phyloP scores from a whole-genome alignment of 2,113 vertebrate species.

The Trinectes maculatus region DNA sequence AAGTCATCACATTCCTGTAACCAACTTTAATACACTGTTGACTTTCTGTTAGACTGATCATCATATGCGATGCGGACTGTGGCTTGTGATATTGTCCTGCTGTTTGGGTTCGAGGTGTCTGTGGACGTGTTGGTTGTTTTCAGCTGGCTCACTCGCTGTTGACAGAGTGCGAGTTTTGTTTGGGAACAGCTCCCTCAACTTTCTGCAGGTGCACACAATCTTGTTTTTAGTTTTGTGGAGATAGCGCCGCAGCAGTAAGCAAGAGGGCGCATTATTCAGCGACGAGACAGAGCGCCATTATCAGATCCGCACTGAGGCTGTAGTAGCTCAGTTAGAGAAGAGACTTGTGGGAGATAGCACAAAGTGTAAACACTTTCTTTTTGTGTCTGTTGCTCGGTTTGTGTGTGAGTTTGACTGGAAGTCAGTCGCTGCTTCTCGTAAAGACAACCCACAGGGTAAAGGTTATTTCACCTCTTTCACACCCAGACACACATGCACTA shows the following conservation, averaged over 20 bases:
- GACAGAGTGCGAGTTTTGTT: constrained; percentile 58
- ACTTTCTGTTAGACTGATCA: too few relatives aligned
- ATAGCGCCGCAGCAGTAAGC: constrained; percentile 22
- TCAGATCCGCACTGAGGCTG: background rate
- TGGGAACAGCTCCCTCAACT: constrained; percentile 47
- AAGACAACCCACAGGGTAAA: background rate
- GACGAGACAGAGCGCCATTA: constrained; percentile 35
- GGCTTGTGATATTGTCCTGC: constrained; percentile 16
- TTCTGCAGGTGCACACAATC: constrained; percentile 70
- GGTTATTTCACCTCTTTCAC: constrained; percentile 3
- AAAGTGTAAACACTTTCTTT: constrained; percentile 28
- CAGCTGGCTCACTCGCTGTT: constrained; percentile 45
- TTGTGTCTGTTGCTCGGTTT: constrained; percentile 15
- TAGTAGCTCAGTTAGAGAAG: background rate
- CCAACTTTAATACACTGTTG: too few relatives aligned
- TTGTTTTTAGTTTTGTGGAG: constrained; percentile 68
- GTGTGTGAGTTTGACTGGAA: constrained; percentile 14
- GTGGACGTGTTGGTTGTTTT: constrained; percentile 35
- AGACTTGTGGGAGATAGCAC: constrained; percentile 10
- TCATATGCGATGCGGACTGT: too few relatives aligned
- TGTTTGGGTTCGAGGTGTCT: constrained; percentile 67
- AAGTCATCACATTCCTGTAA: background rate
- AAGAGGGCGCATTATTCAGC: constrained; percentile 4
- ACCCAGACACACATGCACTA: background rate
- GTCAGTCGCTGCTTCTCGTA: background rate